Base-by-base conservation (phyloP, 2,113 vertebrate genomes). In the Dromas ardeola region DNA sequence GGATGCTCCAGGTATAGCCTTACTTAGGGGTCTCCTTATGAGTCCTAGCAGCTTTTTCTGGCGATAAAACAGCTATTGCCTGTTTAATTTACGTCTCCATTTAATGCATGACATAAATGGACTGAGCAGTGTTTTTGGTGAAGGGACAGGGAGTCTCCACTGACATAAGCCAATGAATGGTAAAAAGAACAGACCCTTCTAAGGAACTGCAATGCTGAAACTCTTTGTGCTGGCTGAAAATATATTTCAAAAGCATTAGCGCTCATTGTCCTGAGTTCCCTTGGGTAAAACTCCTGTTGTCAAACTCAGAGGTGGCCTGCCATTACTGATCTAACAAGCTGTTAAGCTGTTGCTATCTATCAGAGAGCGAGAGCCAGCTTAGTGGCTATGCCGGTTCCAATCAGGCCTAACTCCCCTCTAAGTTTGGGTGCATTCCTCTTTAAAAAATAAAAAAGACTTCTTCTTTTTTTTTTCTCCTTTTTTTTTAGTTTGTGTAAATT, bases 381-480 rank as follows among this genome's bases (percentile, higher is more conserved):
- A 5, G 50, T 81, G 58, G 36, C 63, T 53, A 29, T 49, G 50
- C 80, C 76, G 73, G 34, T 62, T 58, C 27, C 74, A 90, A 56
- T 10, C 30, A 80, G 62, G 15, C 34, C 32, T 42, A 84, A 79
- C 6, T 6, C 38, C n/a, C 52, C n/a, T 0, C 0, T 13, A 55
- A 81, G 7, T 49, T 23, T 69, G 36, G 6, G 16, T 32, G 6
- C 5, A 1, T 40, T 82, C 30, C 40, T 62, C 59, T 73, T 87
- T 26, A 76, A 95, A 93, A 93, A 86, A 15, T 34, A 1, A 49
- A 74, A 92, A 74, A 36, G 17, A 65, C 11, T 2, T 59, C 32
- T 71, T 47, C 1, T 49, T 61, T 15, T 29, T 3, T 6, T 29
- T 50, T 36, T 8, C 6, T 1, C 3, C 6, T 2, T 32, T 66